Conservation (phyloP, 2,888 invertebrate genomes). For the Aromia moschata region DNA sequence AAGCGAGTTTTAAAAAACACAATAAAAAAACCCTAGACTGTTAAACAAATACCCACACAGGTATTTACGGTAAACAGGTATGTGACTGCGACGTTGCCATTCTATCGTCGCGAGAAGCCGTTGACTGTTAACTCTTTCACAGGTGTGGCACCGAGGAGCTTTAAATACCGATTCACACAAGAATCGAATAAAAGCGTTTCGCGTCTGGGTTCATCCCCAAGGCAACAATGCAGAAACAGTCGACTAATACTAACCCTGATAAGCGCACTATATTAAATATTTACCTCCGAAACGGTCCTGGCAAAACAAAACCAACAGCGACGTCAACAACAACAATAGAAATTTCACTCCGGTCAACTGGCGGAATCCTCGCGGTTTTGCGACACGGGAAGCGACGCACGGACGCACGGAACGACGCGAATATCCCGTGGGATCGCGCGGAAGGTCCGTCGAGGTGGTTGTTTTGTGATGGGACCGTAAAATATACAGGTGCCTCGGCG, state of each 20-base stretch:
- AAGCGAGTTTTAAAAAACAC: too few species aligned
- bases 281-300: slow-evolving; percentile 14
- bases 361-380: background rate
- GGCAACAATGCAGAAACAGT: too few species aligned
- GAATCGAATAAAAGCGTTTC: too few species aligned
- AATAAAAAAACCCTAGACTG: background rate
- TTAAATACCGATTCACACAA: slow-evolving; percentile 7
- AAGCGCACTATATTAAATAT: background rate
- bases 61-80: slow-evolving; percentile 23
- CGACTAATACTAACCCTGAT: background rate
- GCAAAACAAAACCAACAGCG: slow-evolving; percentile 11
- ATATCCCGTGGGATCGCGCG: background rate
- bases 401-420: slow-evolving; percentile 1
- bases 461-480: slow-evolving; percentile 16
- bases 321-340: slow-evolving; percentile 22
- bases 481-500: slow-evolving; percentile 35
- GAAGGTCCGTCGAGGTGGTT: background rate
- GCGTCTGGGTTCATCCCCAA: too few species aligned
- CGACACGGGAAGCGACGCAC: slow-evolving; percentile 3
- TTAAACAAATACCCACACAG: slow-evolving; percentile 1
- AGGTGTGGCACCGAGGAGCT: slow-evolving; percentile 19
- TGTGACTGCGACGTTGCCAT: slow-evolving; percentile 20
- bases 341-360: slow-evolving; percentile 12
- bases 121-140: slow-evolving; percentile 23
- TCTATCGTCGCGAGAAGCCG: slow-evolving; percentile 11